Conservation (phyloP, 2,888 invertebrate species). For the Sarcophaga variegata region DNA sequence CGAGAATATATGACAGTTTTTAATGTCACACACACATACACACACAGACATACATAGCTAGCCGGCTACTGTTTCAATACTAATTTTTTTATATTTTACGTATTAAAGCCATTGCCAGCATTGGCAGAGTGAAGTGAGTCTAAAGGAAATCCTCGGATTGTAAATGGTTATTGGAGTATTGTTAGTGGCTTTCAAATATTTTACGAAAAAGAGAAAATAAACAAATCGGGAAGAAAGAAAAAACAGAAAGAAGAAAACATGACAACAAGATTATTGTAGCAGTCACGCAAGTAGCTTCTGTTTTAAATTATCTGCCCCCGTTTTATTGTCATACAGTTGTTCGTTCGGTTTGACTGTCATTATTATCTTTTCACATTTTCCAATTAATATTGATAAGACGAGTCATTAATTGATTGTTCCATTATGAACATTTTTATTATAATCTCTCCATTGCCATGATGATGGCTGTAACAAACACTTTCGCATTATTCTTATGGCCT, state of each 20-base stretch:
- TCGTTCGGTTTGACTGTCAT: conserved; percentile 16
- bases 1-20: conserved; percentile 66
- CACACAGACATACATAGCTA: neutral
- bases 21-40: conserved; percentile 27
- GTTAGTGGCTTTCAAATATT: neutral
- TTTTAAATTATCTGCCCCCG: conserved; percentile 19
- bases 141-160: conserved; percentile 43
- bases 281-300: conserved; percentile 61
- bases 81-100: conserved; percentile 19
- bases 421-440: conserved; percentile 34
- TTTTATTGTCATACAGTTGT: neutral
- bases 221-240: no score
- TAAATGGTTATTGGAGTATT: conserved; percentile 1
- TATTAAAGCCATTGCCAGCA: neutral
- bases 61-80: neutral
- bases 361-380: conserved; percentile 54
- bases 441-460: conserved; percentile 10
- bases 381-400: conserved; percentile 60
- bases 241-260: neutral
- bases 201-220: neutral
- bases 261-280: conserved; percentile 44
- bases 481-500: neutral
- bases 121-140: conserved; percentile 16
- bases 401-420: conserved; percentile 60
- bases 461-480: conserved; percentile 21